Base-by-base conservation (phyloP, 2,888 invertebrate genomes). In the Laothoe populi region DNA sequence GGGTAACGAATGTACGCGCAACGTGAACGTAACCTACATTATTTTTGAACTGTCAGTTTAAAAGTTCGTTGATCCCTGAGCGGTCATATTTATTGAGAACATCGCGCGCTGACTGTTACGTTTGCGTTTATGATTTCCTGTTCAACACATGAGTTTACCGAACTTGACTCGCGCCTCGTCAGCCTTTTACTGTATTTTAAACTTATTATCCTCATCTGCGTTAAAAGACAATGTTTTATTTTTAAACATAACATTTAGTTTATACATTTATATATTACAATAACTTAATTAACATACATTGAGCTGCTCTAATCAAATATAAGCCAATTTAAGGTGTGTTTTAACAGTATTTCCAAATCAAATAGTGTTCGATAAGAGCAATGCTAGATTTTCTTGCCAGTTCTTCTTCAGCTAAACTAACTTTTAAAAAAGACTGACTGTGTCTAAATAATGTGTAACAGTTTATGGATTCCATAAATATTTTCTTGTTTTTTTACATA, bases 1-100 rank as follows among this genome's bases (percentile, higher is more conserved):
- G 90, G 90, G 84, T 90, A 86, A 84, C 86, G 83, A 88, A 87
- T 88, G 90, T 90, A 90, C 89, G 86, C 90, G 89, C 90, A 83
- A 89, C 90, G 86, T 88, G 90, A 92, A 87, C 92, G 91, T 92
- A 92, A 91, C 92, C 92, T 84, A 92, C 90, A 91, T 92, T 87
- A 91, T 90, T 91, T 92, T 92, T 90, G 89, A 90, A 88, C 90
- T 90, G 92, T 90, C 90, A 90, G 91, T 89, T 87, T 79, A 77
- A 83, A 84, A 86, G 92, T 89, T 91, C 92, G 84, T 86, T 88
- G 92, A 86, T 83, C 92, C 81, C 86, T 71, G 73, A 77, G 75
- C 82, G 82, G 84, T 85, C 82, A 83, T 86, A 86, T 89, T 90
- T 90, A 90, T 88, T 87, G 88, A 83, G 89, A 90, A 82, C 89